Conservation (phyloP, 2,888 invertebrate genomes). For the Drosophila koepferae region DNA sequence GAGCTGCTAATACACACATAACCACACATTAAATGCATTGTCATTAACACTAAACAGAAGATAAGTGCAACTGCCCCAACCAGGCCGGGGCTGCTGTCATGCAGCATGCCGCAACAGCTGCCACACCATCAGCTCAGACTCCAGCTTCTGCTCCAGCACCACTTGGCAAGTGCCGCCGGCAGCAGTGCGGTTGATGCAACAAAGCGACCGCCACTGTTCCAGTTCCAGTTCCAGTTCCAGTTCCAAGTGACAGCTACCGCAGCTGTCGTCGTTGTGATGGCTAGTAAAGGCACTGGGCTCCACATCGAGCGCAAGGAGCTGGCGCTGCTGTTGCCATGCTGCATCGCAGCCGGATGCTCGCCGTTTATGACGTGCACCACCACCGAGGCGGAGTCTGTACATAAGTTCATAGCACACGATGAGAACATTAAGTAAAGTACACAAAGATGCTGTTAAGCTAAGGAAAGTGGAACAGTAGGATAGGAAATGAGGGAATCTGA, state of each 20-base stretch:
- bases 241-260: slow-evolving; percentile 67
- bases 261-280: slow-evolving; percentile 63
- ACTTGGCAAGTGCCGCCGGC: slow-evolving; percentile 36
- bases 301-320: slow-evolving; percentile 67
- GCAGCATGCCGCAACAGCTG: slow-evolving; percentile 45
- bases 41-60: slow-evolving; percentile 64
- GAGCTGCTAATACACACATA: slow-evolving; percentile 36
- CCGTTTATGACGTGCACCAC: slow-evolving; percentile 94
- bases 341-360: slow-evolving; percentile 89
- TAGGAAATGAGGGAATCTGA: not conserved
- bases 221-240: slow-evolving; percentile 46
- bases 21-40: slow-evolving; percentile 72
- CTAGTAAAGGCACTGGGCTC: slow-evolving; percentile 71
- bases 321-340: slow-evolving; percentile 86
- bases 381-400: slow-evolving; percentile 91
- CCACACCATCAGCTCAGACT: slow-evolving; percentile 53
- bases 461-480: not conserved
- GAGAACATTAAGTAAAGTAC: slow-evolving; percentile 18
- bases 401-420: slow-evolving; percentile 25
- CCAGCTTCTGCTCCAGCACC: slow-evolving; percentile 37
- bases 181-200: slow-evolving; percentile 39
- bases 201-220: slow-evolving; percentile 51
- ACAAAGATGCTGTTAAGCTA: slow-evolving; percentile 21
- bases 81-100: slow-evolving; percentile 67
- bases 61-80: slow-evolving; percentile 69